A percentile compares a stretch with the other conserved stretches of the same genome.
Evolutionary conservation across 2,888 invertebrate genomes (phyloP).

Genomic region (Acanthopleura granulata): DNA sequence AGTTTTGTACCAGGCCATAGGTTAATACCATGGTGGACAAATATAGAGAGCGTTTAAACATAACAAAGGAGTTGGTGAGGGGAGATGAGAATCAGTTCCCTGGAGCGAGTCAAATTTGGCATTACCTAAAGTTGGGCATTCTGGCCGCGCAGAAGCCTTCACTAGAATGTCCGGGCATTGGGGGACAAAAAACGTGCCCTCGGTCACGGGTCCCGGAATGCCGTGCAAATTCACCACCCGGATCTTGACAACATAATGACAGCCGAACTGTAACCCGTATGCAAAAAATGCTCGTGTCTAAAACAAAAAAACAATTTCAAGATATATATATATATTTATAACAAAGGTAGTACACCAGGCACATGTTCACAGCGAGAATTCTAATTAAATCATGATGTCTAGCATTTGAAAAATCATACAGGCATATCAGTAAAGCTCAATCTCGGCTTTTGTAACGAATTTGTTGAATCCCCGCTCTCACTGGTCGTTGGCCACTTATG

Average conservation of each 20-base stretch:
- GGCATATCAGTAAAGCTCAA: no score
- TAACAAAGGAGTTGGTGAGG: no score
- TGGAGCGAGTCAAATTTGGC: not conserved
- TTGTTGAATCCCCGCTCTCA: no score
- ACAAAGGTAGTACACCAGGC: no score
- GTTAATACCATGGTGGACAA: no score
- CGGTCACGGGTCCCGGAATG: conserved; percentile 29
- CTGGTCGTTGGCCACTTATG: no score
- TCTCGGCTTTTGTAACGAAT: no score
- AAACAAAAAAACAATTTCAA: not conserved
- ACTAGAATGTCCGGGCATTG: conserved; percentile 40
- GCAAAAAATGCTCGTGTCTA: conserved; percentile 38
- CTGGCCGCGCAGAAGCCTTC: conserved; percentile 35
- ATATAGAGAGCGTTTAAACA: no score
- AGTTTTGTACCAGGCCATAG: no score
- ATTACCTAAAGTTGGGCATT: conserved; percentile 45
- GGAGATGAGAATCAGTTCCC: not conserved
- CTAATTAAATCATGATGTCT: no score
- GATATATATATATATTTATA: not conserved
- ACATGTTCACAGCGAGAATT: no score
- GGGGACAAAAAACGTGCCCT: conserved; percentile 40
- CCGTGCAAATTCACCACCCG: conserved; percentile 40
- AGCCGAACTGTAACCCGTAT: conserved; percentile 57
- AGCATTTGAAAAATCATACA: no score
- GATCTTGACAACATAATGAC: conserved; percentile 53